These are phyloP conservation scores for Holothuria scabra DNA, from an alignment of 53 echinoderm and acorn worm genomes.

Conservation along the genomic window DNA sequence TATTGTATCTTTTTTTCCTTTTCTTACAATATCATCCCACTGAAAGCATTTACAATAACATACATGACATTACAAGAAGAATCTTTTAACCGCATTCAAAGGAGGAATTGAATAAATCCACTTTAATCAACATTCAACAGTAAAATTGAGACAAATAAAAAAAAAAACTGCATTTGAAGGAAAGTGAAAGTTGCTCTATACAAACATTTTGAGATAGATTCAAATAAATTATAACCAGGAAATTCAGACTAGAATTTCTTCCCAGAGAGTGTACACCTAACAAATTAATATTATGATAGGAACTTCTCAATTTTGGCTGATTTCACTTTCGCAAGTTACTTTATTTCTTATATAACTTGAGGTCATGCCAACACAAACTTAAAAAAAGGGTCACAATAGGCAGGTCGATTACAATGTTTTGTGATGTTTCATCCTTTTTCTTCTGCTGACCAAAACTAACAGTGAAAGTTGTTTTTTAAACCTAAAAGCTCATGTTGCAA, in stretches of 20 bases:
- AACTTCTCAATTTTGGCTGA: neutral
- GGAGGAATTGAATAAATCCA: too few species aligned
- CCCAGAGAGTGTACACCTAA: neutral
- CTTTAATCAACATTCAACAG: too few species aligned
- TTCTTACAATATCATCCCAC: neutral
- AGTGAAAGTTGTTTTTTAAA: too few species aligned
- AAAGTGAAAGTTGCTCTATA: conserved; percentile 3
- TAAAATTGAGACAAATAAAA: neutral
- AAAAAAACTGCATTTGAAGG: neutral
- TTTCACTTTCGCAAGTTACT: too few species aligned
- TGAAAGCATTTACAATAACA: neutral
- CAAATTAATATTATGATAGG: conserved; percentile 9
- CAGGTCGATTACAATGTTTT: too few species aligned
- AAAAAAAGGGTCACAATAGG: too few species aligned
- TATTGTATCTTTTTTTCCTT: neutral
- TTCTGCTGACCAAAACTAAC: too few species aligned
- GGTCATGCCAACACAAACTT: too few species aligned
- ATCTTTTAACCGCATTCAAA: neutral
- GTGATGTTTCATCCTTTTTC: too few species aligned
- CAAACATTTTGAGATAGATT: neutral
- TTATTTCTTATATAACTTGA: too few species aligned
- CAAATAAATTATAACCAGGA: conserved; percentile 4
- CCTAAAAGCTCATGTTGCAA: too few species aligned
- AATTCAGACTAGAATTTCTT: neutral
- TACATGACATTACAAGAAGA: too few species aligned